Conservation (phyloP, 1,140 invertebrate genomes). For the Aradophagus sp. region DNA sequence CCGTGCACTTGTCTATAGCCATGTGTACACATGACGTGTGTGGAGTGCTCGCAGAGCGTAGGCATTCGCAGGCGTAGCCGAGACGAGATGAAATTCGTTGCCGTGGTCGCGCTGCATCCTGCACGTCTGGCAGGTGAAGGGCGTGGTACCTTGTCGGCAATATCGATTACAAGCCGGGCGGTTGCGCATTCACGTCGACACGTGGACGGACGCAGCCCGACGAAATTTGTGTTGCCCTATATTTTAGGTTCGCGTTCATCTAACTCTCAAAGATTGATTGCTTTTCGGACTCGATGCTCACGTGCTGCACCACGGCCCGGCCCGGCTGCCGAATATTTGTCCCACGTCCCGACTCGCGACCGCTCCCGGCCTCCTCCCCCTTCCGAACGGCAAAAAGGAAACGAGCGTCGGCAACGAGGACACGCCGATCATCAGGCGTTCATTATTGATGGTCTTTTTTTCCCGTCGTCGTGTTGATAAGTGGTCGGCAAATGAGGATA, state of each 20-base stretch:
- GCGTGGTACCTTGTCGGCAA: constrained; percentile 75
- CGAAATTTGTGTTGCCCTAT: constrained; percentile 75
- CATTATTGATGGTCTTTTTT: constrained; percentile 25
- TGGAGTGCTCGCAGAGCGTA: constrained; percentile 7
- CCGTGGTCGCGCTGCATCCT: constrained; percentile 68
- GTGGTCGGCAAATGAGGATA: constrained; percentile 4
- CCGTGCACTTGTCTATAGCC: too few relatives aligned
- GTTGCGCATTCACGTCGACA: constrained; percentile 75
- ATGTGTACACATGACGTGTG: too few relatives aligned
- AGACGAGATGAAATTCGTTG: constrained; percentile 56
- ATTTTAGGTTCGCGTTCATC: constrained; percentile 74
- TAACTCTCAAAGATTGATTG: constrained; percentile 75
- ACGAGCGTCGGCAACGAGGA: background rate
- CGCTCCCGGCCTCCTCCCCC: too few relatives aligned
- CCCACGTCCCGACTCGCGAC: too few relatives aligned
- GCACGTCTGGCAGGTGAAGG: constrained; percentile 74
- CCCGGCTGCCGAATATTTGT: too few relatives aligned
- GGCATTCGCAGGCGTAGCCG: constrained; percentile 57
- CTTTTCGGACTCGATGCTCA: too few relatives aligned
- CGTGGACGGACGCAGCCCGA: constrained; percentile 67
- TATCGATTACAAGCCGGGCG: constrained; percentile 74
- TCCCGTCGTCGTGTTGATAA: background rate
- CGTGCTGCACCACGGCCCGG: too few relatives aligned
- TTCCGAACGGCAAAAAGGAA: too few relatives aligned
- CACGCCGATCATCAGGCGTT: constrained; percentile 9